A percentile compares a stretch with the other conserved stretches of the same genome.
Conservation (phyloP, 1,140 invertebrate genomes). For the Lerema accius region DNA sequence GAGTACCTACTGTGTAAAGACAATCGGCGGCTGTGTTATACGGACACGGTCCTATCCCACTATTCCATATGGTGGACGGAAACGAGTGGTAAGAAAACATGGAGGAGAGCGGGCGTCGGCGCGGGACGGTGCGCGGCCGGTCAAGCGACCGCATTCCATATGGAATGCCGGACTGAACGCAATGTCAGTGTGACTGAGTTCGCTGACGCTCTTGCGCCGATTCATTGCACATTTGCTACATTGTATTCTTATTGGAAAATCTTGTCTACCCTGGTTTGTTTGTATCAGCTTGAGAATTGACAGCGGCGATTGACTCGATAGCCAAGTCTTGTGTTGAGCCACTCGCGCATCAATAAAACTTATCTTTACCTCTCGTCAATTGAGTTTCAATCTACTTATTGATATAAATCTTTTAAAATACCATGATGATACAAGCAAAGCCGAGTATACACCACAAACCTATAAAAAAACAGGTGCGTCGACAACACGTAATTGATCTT, state of each 20-base stretch:
- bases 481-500: too few species aligned
- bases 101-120: conserved; percentile 69
- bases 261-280: conserved; percentile 41
- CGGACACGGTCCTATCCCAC: conserved; percentile 61
- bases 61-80: conserved; percentile 74
- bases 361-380: background rate
- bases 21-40: conserved; percentile 48
- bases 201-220: conserved; percentile 50
- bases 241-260: conserved; percentile 45
- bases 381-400: background rate
- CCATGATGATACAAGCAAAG: too few species aligned
- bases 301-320: conserved; percentile 56
- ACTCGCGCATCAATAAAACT: conserved; percentile 38
- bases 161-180: conserved; percentile 78
- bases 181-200: conserved; percentile 77
- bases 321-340: conserved; percentile 55
- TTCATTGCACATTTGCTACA: conserved; percentile 67
- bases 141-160: conserved; percentile 79
- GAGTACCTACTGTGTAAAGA: conserved; percentile 16
- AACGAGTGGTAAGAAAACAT: conserved; percentile 73
- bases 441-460: too few species aligned
- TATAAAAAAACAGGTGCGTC: too few species aligned
- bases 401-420: too few species aligned
- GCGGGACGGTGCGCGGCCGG: conserved; percentile 75
- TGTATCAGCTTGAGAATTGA: conserved; percentile 42